A percentile compares a stretch with the other conserved stretches of the same genome.
Evolutionary conservation across 2,113 vertebrate genomes (phyloP).

Genomic region (Sciurus niger): DNA sequence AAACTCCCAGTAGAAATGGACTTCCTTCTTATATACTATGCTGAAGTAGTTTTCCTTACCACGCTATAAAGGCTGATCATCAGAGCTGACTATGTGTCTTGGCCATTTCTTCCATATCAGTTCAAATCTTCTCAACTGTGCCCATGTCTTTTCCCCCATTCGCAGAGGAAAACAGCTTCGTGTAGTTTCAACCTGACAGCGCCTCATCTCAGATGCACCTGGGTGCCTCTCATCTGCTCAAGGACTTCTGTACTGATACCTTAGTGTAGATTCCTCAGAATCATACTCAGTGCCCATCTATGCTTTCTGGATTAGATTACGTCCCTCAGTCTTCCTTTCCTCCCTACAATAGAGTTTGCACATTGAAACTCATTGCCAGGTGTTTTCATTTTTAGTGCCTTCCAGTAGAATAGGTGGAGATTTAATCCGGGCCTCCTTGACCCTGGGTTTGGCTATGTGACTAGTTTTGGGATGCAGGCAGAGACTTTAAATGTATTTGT

Average conservation of each 20-base stretch:
- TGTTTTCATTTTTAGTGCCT: background rate
- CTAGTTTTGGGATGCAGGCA: background rate
- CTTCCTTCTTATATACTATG: background rate
- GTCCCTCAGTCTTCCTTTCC: background rate
- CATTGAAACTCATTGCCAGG: background rate
- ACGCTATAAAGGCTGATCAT: background rate
- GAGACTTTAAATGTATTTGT: background rate
- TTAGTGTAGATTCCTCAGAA: background rate
- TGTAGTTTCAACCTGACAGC: background rate
- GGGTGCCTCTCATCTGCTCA: background rate
- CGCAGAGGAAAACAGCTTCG: background rate
- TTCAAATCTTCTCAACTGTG: background rate
- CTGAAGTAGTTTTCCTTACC: background rate
- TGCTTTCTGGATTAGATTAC: background rate
- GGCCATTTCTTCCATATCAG: background rate
- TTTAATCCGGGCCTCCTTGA: background rate
- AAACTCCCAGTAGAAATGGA: background rate
- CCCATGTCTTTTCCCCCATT: background rate
- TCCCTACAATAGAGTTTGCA: background rate
- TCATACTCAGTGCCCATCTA: background rate
- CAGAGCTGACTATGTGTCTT: background rate
- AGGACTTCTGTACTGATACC: background rate
- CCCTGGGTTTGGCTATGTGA: background rate
- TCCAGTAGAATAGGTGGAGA: background rate
- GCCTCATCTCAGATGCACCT: background rate